phyloP scores from a whole-genome alignment of 2,797 vertebrate genomes.

The Megalops cyprinoides region DNA sequence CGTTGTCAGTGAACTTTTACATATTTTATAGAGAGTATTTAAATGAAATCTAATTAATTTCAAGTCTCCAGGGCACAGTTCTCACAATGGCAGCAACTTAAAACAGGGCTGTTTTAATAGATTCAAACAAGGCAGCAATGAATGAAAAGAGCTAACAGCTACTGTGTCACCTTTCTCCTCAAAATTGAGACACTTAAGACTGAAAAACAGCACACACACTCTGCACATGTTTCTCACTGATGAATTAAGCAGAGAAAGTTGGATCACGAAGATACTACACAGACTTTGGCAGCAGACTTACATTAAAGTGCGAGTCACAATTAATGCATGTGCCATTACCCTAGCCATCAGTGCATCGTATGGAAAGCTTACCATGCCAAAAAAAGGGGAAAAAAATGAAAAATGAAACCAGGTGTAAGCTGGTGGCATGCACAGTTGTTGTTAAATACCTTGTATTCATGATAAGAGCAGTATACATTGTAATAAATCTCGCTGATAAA shows the following conservation, averaged over 20 bases:
- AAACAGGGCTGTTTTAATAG: constrained; percentile 60
- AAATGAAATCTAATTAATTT: constrained; percentile 55
- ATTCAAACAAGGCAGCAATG: constrained; percentile 56
- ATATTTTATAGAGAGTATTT: constrained; percentile 34
- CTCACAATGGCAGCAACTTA: constrained; percentile 34
- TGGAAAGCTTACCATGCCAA: neutral
- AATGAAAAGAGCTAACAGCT: constrained; percentile 61
- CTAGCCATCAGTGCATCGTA: neutral
- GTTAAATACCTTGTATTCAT: neutral
- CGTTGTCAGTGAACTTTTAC: neutral
- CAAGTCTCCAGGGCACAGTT: constrained; percentile 41
- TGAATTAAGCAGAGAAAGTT: neutral
- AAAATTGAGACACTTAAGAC: no score
- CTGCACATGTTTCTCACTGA: neutral
- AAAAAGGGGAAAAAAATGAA: neutral
- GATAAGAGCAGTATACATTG: neutral
- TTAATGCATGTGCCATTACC: neutral
- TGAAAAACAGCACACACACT: neutral
- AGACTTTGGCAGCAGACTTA: neutral
- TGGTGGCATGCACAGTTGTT: neutral
- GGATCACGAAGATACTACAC: neutral
- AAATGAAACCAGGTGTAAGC: neutral
- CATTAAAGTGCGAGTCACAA: neutral
- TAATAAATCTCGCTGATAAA: neutral
- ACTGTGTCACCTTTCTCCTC: constrained; percentile 53